phyloP scores from a whole-genome alignment of 2,113 vertebrate species.

The Plecturocebus donacophilus region DNA sequence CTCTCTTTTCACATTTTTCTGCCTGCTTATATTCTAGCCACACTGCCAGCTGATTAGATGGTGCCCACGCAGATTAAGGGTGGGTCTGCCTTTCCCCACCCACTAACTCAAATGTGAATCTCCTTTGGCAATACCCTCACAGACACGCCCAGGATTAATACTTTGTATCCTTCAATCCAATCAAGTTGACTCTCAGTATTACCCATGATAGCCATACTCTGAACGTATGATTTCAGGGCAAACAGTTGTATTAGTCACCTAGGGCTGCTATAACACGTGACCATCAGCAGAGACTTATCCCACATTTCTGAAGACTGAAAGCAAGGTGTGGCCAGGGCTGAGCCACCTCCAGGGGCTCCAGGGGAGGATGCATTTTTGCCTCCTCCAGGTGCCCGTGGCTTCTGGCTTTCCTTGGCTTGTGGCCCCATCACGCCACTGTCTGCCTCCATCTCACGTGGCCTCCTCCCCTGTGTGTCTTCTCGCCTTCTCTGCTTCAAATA shows the following conservation, averaged over 20 bases:
- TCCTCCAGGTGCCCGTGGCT: not conserved
- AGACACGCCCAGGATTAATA: no score
- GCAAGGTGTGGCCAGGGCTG: not conserved
- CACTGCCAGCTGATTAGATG: no score
- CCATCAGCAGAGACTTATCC: not conserved
- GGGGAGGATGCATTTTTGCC: not conserved
- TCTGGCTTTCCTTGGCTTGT: not conserved
- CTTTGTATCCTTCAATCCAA: no score
- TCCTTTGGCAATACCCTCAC: no score
- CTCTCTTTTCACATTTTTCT: no score
- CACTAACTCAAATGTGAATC: no score
- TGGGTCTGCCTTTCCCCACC: no score
- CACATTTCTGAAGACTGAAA: not conserved
- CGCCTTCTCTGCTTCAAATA: not conserved
- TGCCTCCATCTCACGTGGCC: not conserved
- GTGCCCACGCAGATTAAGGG: no score
- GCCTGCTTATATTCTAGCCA: no score
- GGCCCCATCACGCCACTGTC: not conserved
- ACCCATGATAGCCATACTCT: no score
- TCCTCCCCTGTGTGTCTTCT: not conserved
- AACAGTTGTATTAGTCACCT: not conserved
- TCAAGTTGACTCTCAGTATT: no score
- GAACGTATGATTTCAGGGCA: not conserved
- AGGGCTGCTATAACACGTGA: not conserved
- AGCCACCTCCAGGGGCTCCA: no score